Conservation (phyloP, 2,797 vertebrate species). For the Tolypeutes matacus region DNA sequence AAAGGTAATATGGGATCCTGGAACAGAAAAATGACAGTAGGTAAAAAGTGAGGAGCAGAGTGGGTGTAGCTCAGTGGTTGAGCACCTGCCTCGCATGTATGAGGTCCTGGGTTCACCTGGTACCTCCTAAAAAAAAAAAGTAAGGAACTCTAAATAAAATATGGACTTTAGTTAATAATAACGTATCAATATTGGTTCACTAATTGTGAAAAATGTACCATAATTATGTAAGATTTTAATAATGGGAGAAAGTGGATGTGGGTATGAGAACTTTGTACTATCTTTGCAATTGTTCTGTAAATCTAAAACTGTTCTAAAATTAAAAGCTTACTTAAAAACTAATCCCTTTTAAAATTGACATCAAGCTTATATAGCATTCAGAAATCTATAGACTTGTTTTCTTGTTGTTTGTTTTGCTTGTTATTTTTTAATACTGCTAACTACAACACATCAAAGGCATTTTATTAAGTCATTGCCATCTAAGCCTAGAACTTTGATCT, state of each 20-base stretch:
- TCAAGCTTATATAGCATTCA: background rate
- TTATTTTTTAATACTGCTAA: constrained; percentile 53
- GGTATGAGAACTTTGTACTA: background rate
- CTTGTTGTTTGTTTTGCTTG: background rate
- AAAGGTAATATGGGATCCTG: background rate
- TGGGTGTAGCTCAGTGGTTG: too few relatives aligned
- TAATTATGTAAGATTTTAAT: constrained; percentile 17
- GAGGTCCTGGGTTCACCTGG: too few relatives aligned
- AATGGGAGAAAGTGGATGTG: background rate
- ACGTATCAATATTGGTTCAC: background rate
- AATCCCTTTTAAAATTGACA: background rate
- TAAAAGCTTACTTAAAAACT: background rate
- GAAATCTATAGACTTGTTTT: background rate
- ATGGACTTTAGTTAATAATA: constrained; percentile 19
- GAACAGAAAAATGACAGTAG: background rate
- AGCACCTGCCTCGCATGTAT: too few relatives aligned
- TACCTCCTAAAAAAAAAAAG: background rate
- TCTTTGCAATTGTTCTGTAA: too few relatives aligned
- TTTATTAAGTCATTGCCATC: constrained; percentile 46
- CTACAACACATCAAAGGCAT: background rate
- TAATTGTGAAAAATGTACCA: too few relatives aligned
- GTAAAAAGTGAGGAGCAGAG: background rate
- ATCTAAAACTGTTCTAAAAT: constrained; percentile 29
- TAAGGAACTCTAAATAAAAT: constrained; percentile 48
- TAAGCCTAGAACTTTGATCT: background rate